phyloP scores from a whole-genome alignment of 2,888 invertebrate species.

The Eurois occulta region DNA sequence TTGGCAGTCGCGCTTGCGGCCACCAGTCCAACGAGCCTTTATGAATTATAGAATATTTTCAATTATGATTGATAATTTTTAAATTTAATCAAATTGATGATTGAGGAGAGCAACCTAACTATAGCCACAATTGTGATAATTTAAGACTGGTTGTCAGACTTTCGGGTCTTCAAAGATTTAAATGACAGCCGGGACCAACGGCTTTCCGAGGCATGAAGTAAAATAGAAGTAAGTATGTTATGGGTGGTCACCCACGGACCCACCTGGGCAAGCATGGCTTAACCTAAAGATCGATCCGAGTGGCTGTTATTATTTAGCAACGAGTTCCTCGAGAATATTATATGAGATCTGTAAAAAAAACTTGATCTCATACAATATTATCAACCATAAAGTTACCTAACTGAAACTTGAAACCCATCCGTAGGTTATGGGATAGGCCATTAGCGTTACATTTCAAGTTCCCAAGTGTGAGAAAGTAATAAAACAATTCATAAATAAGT shows the following conservation, averaged over 20 bases:
- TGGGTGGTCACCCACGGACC: no score
- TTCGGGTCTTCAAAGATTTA: no score
- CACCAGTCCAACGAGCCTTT: background rate
- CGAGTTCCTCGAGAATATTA: no score
- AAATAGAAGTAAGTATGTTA: no score
- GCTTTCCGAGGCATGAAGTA: no score
- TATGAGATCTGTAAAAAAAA: background rate
- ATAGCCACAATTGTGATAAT: background rate
- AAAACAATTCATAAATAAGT: constrained; percentile 31
- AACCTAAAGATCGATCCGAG: no score
- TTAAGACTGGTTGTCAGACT: no score
- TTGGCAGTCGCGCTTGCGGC: background rate
- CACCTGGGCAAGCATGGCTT: no score
- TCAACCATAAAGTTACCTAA: background rate
- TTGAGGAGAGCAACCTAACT: background rate
- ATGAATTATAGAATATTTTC: background rate
- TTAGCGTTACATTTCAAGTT: constrained; percentile 29
- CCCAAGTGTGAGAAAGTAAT: constrained; percentile 4
- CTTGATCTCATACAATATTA: background rate
- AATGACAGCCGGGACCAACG: no score
- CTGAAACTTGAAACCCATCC: constrained; percentile 16
- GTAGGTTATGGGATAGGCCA: background rate
- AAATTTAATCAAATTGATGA: background rate
- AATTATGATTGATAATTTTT: background rate
- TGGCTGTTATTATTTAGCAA: no score